Conservation (phyloP, 2,113 vertebrate genomes). For the Prolemur simus region DNA sequence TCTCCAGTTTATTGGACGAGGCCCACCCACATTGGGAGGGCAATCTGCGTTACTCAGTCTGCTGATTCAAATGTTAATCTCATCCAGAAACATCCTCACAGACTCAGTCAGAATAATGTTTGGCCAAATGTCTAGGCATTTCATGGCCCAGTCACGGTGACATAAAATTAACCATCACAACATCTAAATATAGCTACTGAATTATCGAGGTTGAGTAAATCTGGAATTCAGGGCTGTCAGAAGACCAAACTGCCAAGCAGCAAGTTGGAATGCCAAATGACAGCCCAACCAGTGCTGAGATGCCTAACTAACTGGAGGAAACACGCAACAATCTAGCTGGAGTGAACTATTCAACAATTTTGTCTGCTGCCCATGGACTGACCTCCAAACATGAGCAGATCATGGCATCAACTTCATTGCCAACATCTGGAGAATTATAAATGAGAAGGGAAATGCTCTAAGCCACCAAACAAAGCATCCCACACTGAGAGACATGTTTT, state of each 20-base stretch:
- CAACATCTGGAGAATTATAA: neutral
- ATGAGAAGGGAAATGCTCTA: neutral
- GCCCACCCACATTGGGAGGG: neutral
- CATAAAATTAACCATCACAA: neutral
- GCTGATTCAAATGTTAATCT: neutral
- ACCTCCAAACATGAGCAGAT: neutral
- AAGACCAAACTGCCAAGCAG: neutral
- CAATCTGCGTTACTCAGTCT: neutral
- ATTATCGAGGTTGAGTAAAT: neutral
- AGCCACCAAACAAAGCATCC: neutral
- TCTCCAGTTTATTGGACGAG: neutral
- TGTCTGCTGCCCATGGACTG: neutral
- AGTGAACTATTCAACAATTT: neutral
- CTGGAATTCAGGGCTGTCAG: neutral
- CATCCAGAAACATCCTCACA: neutral
- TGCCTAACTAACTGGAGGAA: neutral
- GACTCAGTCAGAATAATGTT: neutral
- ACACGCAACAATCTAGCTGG: neutral
- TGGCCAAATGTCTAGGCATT: neutral
- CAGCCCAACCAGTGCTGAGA: neutral
- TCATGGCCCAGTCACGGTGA: neutral
- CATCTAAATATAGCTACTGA: constrained; percentile 23
- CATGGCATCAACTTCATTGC: neutral
- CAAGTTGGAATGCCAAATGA: constrained; percentile 5
- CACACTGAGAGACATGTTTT: neutral